These are phyloP conservation scores for Oeneis ivallda DNA, from an alignment of 2,888 invertebrate genomes.

Conservation along the genomic window DNA sequence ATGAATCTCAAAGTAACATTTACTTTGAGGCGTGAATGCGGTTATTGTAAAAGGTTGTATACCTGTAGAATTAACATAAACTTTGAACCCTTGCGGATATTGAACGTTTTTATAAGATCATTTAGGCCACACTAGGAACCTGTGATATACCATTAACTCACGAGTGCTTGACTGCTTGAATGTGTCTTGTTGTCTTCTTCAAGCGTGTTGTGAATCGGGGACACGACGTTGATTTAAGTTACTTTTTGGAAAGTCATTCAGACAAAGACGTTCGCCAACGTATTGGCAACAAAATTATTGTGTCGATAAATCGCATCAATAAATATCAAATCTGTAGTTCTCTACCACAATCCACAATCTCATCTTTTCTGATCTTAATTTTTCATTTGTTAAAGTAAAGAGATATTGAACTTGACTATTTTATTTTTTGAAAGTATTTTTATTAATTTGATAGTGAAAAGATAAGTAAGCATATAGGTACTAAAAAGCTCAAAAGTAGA, in stretches of 20 bases:
- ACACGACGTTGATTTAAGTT: slow-evolving; percentile 31
- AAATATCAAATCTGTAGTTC: too few species aligned
- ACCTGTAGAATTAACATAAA: slow-evolving; percentile 31
- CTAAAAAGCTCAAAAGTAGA: too few species aligned
- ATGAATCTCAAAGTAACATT: slow-evolving; percentile 10
- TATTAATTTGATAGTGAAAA: too few species aligned
- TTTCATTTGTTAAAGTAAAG: too few species aligned
- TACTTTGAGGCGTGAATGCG: slow-evolving; percentile 39
- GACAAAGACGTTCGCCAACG: background rate
- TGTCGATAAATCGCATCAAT: too few species aligned
- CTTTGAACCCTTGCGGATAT: slow-evolving; percentile 18
- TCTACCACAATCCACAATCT: too few species aligned
- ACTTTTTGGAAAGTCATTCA: slow-evolving; percentile 13
- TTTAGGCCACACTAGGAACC: slow-evolving; percentile 76
- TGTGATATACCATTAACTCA: slow-evolving; percentile 75
- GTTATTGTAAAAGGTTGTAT: slow-evolving; percentile 38
- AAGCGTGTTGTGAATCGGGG: slow-evolving; percentile 56
- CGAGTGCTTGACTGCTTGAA: slow-evolving; percentile 70
- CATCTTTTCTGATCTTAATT: too few species aligned
- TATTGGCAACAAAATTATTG: background rate
- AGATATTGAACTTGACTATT: too few species aligned
- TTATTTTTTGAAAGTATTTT: too few species aligned
- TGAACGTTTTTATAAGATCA: slow-evolving; percentile 52
- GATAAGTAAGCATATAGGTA: too few species aligned
- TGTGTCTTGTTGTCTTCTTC: slow-evolving; percentile 58